phyloP scores from a whole-genome alignment of 2,797 vertebrate species.

The Momotus momota region DNA sequence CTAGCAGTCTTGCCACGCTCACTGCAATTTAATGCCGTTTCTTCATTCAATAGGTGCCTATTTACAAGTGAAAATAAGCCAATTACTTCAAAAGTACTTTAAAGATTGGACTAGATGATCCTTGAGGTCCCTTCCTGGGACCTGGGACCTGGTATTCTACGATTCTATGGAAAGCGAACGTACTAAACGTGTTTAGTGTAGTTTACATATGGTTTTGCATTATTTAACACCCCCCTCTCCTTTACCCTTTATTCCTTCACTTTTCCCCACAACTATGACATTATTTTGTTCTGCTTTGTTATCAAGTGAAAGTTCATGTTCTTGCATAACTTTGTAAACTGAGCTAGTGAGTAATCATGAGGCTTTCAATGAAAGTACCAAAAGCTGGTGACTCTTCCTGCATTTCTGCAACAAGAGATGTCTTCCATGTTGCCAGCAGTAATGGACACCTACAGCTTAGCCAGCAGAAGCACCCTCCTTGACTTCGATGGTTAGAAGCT shows the following conservation, averaged over 20 bases:
- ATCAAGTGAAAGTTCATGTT: not conserved
- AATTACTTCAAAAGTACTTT: not conserved
- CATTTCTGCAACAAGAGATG: not conserved
- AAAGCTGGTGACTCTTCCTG: not conserved
- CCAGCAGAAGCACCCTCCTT: not conserved
- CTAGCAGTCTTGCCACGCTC: not conserved
- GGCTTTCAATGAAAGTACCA: not conserved
- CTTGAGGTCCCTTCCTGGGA: too few relatives aligned
- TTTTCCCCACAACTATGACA: not conserved
- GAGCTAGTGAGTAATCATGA: not conserved
- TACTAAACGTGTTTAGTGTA: not conserved
- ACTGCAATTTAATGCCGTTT: rapidly evolving
- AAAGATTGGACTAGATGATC: too few relatives aligned
- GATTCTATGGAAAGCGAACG: not conserved
- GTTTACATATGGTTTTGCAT: conserved; percentile 20
- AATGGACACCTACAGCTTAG: not conserved
- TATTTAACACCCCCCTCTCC: not conserved
- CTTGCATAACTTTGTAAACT: not conserved
- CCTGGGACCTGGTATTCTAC: too few relatives aligned
- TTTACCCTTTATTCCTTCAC: not conserved
- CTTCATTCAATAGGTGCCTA: not conserved
- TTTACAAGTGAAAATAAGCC: conserved; percentile 6
- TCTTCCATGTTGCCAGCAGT: not conserved
- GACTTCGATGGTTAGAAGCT: not conserved
- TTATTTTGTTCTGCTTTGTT: not conserved